Evolutionary conservation across 1,140 invertebrate genomes (phyloP).

Genomic region (Sitobion miscanthi): DNA sequence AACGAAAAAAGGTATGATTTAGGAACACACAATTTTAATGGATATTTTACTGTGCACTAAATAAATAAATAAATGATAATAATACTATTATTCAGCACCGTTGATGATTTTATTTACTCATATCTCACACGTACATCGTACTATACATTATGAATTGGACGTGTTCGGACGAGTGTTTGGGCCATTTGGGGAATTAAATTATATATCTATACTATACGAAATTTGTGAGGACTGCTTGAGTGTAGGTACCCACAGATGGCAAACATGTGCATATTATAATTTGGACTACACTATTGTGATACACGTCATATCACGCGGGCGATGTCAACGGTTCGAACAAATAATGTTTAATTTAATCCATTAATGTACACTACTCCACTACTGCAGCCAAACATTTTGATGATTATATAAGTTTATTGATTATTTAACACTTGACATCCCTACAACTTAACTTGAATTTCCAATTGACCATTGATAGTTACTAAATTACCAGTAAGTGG

Average conservation of each 20-base stretch:
- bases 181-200: background rate
- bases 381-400: background rate
- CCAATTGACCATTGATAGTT: background rate
- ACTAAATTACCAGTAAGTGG: background rate
- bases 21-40: too few relatives aligned
- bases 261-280: conserved; percentile 12
- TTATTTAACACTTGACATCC: background rate
- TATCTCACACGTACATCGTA: background rate
- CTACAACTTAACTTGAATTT: background rate
- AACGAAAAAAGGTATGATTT: background rate
- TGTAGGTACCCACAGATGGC: background rate
- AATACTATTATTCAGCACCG: background rate
- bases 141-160: background rate
- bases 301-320: background rate
- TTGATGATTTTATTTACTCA: conserved; percentile 3
- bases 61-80: background rate
- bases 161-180: background rate
- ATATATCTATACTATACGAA: background rate
- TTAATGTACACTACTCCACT: background rate
- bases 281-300: background rate
- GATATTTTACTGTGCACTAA: background rate
- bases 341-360: background rate
- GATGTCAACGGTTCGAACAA: conserved; percentile 4
- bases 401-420: background rate
- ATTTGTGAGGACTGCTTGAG: background rate